Conservation (phyloP, 2,888 invertebrate genomes). For the Aleiodes alternator region DNA sequence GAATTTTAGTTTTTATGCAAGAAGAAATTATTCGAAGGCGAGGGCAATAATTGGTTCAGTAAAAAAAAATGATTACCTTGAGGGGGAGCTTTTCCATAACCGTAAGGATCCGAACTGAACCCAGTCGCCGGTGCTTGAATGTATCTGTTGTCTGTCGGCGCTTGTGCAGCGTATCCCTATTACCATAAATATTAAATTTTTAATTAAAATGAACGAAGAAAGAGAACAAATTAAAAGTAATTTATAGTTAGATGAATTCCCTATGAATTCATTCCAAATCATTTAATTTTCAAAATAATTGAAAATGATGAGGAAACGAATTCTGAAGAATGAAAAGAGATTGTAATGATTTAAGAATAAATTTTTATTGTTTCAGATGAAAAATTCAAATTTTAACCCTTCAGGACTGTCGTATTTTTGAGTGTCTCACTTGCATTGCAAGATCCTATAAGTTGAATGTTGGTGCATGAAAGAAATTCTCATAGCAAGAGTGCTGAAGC, state of each 20-base stretch:
- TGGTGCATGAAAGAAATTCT: too few relatives aligned
- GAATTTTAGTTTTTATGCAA: too few relatives aligned
- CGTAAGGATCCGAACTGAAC: constrained; percentile 71
- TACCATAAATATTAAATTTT: constrained; percentile 35
- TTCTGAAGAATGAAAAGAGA: too few relatives aligned
- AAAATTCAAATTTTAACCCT: not conserved
- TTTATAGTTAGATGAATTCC: too few relatives aligned
- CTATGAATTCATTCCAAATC: too few relatives aligned
- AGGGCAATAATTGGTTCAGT: not conserved
- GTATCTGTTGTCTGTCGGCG: constrained; percentile 70
- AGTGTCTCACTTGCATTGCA: too few relatives aligned
- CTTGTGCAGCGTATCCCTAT: constrained; percentile 71
- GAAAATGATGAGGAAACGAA: not conserved
- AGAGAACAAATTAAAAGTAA: constrained; percentile 3
- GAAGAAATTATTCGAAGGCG: too few relatives aligned
- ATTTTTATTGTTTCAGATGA: too few relatives aligned
- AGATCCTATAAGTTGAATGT: too few relatives aligned
- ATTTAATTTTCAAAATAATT: not conserved
- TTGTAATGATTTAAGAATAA: too few relatives aligned
- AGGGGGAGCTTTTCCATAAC: constrained; percentile 72
- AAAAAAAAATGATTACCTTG: constrained; percentile 61
- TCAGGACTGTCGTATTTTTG: too few relatives aligned
- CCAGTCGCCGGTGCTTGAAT: constrained; percentile 67
- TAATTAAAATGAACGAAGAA: not conserved
- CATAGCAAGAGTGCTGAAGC: too few relatives aligned